These are phyloP conservation scores for Dicrurus megarhynchus DNA, from an alignment of 2,113 vertebrate species.

Conservation along the genomic window DNA sequence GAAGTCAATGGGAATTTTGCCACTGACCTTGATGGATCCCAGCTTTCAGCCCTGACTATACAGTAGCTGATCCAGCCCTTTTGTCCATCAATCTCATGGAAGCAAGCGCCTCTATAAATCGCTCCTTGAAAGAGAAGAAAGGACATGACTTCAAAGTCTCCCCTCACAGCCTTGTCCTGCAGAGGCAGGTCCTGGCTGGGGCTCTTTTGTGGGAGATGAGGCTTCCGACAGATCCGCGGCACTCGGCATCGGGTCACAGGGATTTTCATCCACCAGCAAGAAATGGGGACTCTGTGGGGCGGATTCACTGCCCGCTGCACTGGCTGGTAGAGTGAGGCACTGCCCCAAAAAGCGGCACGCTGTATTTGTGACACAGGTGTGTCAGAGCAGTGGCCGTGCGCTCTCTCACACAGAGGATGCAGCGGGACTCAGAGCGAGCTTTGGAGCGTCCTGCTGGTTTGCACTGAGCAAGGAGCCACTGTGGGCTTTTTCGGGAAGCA, in stretches of 20 bases:
- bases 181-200: neutral
- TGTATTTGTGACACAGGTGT: accelerated
- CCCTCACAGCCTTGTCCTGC: accelerated
- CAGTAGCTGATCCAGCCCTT: neutral
- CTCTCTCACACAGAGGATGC: neutral
- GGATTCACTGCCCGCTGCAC: neutral
- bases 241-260: accelerated
- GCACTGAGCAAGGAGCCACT: neutral
- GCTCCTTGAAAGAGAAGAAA: slow-evolving; percentile 15
- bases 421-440: neutral
- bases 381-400: neutral
- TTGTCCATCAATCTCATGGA: neutral
- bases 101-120: neutral
- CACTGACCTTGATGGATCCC: slow-evolving; percentile 15
- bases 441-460: neutral
- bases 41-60: neutral
- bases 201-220: accelerated
- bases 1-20: neutral
- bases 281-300: neutral
- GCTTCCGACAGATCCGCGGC: accelerated
- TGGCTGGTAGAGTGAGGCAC: neutral
- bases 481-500: neutral
- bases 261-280: neutral
- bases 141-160: neutral
- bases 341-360: neutral